Evolutionary conservation across 2,797 vertebrate species (phyloP).

Genomic region (Aphelocoma californica): DNA sequence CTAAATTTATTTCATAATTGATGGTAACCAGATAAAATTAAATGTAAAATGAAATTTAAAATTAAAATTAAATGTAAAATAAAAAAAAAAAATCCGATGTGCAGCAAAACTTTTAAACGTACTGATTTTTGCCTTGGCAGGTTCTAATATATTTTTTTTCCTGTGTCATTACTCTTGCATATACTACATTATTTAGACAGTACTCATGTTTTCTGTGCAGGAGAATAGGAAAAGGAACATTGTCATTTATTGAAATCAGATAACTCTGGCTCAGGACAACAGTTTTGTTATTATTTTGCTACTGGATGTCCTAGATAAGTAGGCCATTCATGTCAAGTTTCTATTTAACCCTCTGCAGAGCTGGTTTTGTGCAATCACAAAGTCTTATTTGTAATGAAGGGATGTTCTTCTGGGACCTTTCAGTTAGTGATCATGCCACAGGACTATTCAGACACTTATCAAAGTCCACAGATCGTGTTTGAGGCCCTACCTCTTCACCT

Average conservation of each 20-base stretch:
- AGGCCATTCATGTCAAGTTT: neutral
- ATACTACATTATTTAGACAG: neutral
- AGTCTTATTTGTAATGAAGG: neutral
- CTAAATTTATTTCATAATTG: neutral
- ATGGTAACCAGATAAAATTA: neutral
- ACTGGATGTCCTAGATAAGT: neutral
- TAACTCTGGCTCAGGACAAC: neutral
- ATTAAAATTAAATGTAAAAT: neutral
- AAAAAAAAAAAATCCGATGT: neutral
- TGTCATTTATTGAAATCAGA: neutral
- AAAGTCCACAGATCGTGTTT: neutral
- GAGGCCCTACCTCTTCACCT: neutral
- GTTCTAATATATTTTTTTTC: neutral
- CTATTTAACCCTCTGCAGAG: neutral
- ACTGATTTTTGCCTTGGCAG: neutral
- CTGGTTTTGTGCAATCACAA: neutral
- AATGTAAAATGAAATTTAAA: neutral
- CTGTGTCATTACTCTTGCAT: neutral
- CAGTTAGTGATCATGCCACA: neutral
- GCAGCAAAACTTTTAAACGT: neutral
- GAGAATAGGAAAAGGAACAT: neutral
- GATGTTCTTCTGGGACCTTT: neutral
- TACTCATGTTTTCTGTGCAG: neutral
- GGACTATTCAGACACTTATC: neutral
- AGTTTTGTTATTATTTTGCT: neutral